These are phyloP conservation scores for Eulemur albifrons DNA, from an alignment of 2,797 vertebrate species.

Conservation along the genomic window DNA sequence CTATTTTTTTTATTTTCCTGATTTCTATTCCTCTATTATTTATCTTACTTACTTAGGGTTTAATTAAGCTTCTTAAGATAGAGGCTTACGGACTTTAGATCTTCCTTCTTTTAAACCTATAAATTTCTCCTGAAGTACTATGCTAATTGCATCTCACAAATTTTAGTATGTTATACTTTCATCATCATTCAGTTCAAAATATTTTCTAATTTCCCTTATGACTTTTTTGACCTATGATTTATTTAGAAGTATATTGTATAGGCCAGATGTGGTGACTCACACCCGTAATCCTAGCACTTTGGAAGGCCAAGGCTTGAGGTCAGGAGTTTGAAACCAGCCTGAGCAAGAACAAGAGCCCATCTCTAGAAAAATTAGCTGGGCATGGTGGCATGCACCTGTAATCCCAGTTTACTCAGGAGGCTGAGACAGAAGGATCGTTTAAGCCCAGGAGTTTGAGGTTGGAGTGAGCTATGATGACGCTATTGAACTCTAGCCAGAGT, in stretches of 20 bases:
- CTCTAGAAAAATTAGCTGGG: background rate
- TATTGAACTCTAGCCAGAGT: background rate
- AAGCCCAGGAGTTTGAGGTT: background rate
- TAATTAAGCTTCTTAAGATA: constrained; percentile 32
- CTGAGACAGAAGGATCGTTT: background rate
- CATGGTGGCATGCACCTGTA: background rate
- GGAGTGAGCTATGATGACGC: background rate
- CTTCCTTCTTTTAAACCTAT: constrained; percentile 33
- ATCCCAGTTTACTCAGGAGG: background rate
- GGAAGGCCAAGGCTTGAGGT: background rate
- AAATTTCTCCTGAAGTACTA: constrained; percentile 13
- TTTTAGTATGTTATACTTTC: constrained; percentile 15
- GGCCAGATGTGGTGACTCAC: background rate
- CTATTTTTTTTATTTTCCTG: constrained; percentile 1
- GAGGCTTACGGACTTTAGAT: background rate
- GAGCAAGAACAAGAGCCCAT: background rate
- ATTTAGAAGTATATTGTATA: background rate
- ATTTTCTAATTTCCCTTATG: constrained; percentile 8
- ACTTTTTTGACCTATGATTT: constrained; percentile 30
- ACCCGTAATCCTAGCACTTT: background rate
- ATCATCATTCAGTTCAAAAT: constrained; percentile 51
- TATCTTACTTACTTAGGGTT: background rate
- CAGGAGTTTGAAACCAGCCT: background rate
- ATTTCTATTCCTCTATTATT: constrained; percentile 20
- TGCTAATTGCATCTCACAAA: background rate